Percentiles rank a stretch among this genome's conserved stretches.
phyloP scores from a whole-genome alignment of 53 echinoderm and acorn worm genomes.

The Astropecten irregularis region DNA sequence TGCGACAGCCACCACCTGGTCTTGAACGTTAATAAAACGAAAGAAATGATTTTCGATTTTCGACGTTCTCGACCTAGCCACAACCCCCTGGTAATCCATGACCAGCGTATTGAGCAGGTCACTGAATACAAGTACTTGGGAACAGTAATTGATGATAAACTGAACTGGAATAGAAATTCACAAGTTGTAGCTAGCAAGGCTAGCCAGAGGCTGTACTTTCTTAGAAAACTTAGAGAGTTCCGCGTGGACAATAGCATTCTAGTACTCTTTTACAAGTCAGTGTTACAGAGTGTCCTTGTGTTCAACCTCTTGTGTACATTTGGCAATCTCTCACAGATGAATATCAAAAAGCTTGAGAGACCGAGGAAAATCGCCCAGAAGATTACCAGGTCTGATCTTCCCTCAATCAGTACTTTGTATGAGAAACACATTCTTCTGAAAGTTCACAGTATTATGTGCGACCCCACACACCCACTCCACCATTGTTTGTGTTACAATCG shows the following conservation, averaged over 20 bases:
- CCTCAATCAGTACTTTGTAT: neutral
- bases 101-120: neutral
- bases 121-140: conserved; percentile 22
- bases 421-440: neutral
- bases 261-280: neutral
- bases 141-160: conserved; percentile 17
- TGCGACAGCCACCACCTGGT: neutral
- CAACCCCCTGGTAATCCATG: conserved; percentile 14
- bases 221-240: conserved; percentile 23
- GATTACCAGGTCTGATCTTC: neutral
- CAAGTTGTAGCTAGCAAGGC: neutral
- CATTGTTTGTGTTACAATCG: neutral
- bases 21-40: neutral
- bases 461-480: neutral
- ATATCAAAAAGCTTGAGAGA: too few relatives aligned
- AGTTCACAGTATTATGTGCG: neutral
- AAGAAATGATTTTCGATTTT: conserved; percentile 28
- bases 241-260: conserved; percentile 3
- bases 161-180: neutral
- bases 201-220: conserved; percentile 11
- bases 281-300: neutral
- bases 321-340: neutral
- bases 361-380: neutral
- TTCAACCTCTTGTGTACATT: neutral
- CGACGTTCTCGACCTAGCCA: neutral